phyloP scores from a whole-genome alignment of 2,113 vertebrate species.

The Stigmatopora argus region DNA sequence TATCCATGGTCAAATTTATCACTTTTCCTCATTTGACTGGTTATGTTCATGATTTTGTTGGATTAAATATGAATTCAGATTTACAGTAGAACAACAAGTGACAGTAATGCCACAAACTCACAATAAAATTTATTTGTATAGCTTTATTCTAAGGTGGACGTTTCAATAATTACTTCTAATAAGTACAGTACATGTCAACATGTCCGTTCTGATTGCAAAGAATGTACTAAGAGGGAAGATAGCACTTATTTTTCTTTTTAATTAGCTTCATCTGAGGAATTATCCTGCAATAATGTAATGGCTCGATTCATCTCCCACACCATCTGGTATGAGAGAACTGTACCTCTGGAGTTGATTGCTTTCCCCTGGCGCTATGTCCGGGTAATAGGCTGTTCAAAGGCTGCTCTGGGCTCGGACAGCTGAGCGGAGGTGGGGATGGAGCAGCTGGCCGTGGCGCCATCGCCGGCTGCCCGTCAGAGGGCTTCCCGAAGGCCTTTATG shows the following conservation, averaged over 20 bases:
- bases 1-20: too few species aligned
- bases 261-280: conserved; percentile 77
- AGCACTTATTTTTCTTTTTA: conserved; percentile 70
- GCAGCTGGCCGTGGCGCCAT: conserved; percentile 65
- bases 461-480: conserved; percentile 69
- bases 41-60: background rate
- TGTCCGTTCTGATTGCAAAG: conserved; percentile 43
- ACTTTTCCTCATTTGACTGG: background rate
- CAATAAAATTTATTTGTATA: background rate
- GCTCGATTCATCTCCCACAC: conserved; percentile 74
- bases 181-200: conserved; percentile 22
- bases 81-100: background rate
- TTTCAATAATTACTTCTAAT: background rate
- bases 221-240: conserved; percentile 50
- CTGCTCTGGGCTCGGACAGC: conserved; percentile 67
- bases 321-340: conserved; percentile 68
- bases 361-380: conserved; percentile 67
- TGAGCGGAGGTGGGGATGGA: conserved; percentile 70
- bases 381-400: conserved; percentile 76
- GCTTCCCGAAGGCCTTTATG: conserved; percentile 42
- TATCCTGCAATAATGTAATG: conserved; percentile 74
- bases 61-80: background rate
- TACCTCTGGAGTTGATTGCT: conserved; percentile 71
- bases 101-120: background rate
- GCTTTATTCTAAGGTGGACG: background rate